These are phyloP conservation scores for Metallyticus violacea DNA, from an alignment of 2,888 invertebrate genomes.

Conservation along the genomic window DNA sequence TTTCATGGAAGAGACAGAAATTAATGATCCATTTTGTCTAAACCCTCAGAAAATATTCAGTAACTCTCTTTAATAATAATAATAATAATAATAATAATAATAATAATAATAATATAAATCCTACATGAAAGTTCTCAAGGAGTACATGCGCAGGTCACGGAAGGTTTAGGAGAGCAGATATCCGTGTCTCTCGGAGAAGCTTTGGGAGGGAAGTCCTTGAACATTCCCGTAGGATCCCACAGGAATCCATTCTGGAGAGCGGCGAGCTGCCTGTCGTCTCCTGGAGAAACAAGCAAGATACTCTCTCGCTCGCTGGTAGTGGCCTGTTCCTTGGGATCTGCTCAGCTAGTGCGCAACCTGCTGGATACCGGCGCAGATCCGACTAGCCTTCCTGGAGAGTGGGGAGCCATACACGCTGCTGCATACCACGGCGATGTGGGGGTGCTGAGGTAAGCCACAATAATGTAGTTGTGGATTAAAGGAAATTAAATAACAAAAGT, in stretches of 20 bases:
- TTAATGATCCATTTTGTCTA: too few relatives aligned
- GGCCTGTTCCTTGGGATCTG: neutral
- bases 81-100: too few relatives aligned
- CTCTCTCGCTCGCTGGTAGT: neutral
- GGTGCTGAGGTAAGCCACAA: neutral
- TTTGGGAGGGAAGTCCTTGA: neutral
- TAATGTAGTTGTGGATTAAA: too few relatives aligned
- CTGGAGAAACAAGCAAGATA: neutral
- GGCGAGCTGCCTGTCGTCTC: neutral
- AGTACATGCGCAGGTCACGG: neutral
- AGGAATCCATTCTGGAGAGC: neutral
- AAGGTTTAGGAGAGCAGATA: neutral
- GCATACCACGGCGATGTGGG: neutral
- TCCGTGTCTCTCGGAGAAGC: neutral
- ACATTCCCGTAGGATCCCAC: neutral
- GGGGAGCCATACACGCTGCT: neutral
- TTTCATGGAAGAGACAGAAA: too few relatives aligned
- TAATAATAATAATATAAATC: too few relatives aligned
- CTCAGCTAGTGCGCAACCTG: neutral
- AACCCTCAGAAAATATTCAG: too few relatives aligned
- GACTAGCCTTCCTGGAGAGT: neutral
- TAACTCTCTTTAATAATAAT: too few relatives aligned
- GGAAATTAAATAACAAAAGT: too few relatives aligned
- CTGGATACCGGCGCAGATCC: slow-evolving; percentile 1
- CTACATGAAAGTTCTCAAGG: too few relatives aligned